These are phyloP conservation scores for Erebia epiphron DNA, from an alignment of 2,888 invertebrate species.

Conservation along the genomic window DNA sequence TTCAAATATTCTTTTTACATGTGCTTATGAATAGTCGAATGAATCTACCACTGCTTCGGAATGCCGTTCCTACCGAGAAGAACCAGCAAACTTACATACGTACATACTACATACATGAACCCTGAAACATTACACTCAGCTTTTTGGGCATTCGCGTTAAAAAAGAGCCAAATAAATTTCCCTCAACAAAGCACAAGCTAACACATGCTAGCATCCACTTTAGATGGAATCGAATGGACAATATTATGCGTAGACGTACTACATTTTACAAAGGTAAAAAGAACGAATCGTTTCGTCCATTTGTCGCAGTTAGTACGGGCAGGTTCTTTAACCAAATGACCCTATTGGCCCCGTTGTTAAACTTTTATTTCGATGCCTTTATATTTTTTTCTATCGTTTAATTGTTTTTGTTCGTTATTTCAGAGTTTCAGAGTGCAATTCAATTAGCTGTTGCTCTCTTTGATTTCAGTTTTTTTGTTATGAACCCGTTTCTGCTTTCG, in stretches of 20 bases:
- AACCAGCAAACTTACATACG: no score
- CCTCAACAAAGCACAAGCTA: no score
- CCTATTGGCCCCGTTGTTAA: conserved; percentile 31
- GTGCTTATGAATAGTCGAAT: no score
- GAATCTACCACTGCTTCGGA: no score
- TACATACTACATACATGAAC: no score
- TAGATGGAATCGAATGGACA: background rate
- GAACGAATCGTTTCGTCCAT: background rate
- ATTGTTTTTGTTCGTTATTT: conserved; percentile 45
- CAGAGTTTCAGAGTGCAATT: conserved; percentile 39
- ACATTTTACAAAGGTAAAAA: background rate
- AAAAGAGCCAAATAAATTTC: no score
- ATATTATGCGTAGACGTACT: background rate
- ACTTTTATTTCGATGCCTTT: conserved; percentile 27
- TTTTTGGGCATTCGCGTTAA: no score
- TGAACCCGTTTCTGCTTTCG: conserved; percentile 11
- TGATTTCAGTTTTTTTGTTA: conserved; percentile 24
- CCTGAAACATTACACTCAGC: no score
- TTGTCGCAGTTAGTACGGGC: conserved; percentile 7
- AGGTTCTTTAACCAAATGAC: conserved; percentile 18
- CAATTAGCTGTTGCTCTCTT: conserved; percentile 38
- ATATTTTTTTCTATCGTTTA: conserved; percentile 40
- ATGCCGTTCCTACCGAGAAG: no score
- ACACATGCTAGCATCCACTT: background rate
- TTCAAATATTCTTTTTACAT: no score